phyloP scores from a whole-genome alignment of 2,113 vertebrate genomes.

The Cettia cetti region DNA sequence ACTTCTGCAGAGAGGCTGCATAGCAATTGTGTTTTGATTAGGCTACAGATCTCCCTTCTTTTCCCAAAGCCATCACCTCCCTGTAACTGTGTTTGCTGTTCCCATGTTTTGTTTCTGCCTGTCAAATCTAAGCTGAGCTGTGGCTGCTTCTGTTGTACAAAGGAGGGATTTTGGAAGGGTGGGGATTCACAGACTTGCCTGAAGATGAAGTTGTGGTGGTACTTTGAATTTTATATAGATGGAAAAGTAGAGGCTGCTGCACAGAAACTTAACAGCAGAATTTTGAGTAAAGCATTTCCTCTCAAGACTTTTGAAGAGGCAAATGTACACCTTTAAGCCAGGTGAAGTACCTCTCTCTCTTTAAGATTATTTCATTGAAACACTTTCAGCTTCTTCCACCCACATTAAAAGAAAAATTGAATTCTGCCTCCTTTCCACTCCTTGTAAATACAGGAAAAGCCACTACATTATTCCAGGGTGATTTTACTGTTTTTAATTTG shows the following conservation, averaged over 20 bases:
- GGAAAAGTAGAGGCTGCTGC: background rate
- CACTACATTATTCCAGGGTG: background rate
- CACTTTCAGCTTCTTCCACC: background rate
- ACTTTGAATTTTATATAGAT: background rate
- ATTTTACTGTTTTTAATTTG: constrained; percentile 45
- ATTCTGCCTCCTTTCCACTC: background rate
- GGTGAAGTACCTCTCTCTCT: constrained; percentile 10
- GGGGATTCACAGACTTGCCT: background rate
- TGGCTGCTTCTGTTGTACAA: constrained; percentile 6
- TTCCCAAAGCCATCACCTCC: background rate
- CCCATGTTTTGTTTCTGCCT: background rate
- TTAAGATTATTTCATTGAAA: background rate
- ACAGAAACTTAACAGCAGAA: background rate
- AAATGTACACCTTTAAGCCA: background rate
- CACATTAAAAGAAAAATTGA: background rate
- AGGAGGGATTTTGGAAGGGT: background rate
- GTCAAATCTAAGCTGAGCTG: background rate
- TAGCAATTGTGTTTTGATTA: background rate
- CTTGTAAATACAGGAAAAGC: constrained; percentile 36
- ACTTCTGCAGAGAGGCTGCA: background rate
- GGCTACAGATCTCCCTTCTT: background rate
- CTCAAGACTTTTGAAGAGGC: background rate
- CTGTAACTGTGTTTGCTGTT: background rate
- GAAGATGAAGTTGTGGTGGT: background rate
- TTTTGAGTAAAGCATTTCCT: background rate